Percentiles rank a stretch among this genome's conserved stretches.
Conservation (phyloP, 2,113 vertebrate species). For the Crotalus tigris region DNA sequence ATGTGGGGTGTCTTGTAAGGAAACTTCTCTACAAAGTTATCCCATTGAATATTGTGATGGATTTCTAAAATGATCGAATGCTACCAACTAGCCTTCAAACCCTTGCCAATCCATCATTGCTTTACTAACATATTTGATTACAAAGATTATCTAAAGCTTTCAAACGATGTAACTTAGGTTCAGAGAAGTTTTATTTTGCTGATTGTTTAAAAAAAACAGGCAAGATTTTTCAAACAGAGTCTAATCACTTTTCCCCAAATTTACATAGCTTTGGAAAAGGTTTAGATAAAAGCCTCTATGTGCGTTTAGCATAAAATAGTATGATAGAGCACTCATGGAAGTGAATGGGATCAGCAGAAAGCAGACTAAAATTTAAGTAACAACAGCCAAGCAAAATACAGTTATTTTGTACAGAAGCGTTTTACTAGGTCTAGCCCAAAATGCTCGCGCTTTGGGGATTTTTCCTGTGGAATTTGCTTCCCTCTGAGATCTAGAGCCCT, state of each 20-base stretch:
- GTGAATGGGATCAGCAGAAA: not conserved
- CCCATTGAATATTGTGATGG: not conserved
- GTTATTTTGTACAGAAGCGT: not conserved
- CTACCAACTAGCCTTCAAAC: not conserved
- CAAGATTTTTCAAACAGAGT: not conserved
- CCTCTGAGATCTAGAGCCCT: not conserved
- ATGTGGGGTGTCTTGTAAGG: not conserved
- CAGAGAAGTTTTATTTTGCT: not conserved
- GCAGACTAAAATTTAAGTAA: not conserved
- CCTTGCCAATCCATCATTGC: not conserved
- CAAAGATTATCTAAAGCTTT: not conserved
- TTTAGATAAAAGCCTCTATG: not conserved
- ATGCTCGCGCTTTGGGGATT: not conserved
- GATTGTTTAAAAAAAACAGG: not conserved
- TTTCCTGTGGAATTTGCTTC: not conserved
- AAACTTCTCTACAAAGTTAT: not conserved
- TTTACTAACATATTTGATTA: not conserved
- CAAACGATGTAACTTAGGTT: not conserved
- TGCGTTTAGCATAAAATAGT: not conserved
- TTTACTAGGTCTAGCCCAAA: not conserved
- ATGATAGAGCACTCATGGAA: not conserved
- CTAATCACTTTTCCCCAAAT: not conserved
- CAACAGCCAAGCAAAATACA: not conserved
- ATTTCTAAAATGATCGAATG: not conserved
- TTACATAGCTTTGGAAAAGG: not conserved